Conservation (phyloP, 2,113 vertebrate genomes). For the Panthera leo region DNA sequence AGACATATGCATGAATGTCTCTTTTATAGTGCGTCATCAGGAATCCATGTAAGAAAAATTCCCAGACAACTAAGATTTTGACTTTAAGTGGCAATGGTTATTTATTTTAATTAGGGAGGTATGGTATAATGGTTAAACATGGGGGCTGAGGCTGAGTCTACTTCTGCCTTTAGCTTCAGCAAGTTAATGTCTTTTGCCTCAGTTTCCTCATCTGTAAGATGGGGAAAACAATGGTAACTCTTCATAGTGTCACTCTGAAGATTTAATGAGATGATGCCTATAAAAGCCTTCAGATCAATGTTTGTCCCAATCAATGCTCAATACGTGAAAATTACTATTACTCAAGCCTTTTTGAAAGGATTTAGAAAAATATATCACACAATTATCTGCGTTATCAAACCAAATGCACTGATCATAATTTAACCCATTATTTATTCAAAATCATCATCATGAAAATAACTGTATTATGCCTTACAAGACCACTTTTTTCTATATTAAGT, state of each 20-base stretch:
- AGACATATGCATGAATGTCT: slow-evolving; percentile 67
- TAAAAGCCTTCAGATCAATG: slow-evolving; percentile 6
- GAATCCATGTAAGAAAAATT: slow-evolving; percentile 63
- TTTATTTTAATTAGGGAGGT: slow-evolving; percentile 49
- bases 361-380: not conserved
- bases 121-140: not conserved
- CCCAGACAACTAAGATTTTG: slow-evolving; percentile 45
- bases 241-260: not conserved
- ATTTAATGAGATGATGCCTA: not conserved
- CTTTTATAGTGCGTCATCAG: slow-evolving; percentile 48
- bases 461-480: not conserved
- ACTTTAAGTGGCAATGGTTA: slow-evolving; percentile 60
- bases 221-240: not conserved
- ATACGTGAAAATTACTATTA: not conserved
- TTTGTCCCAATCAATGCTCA: slow-evolving; percentile 29
- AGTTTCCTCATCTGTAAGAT: slow-evolving; percentile 37
- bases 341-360: slow-evolving; percentile 34
- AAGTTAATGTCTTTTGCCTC: not conserved
- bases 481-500: slow-evolving; percentile 40
- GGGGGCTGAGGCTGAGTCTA: not conserved
- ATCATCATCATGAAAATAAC: slow-evolving; percentile 26
- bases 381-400: slow-evolving; percentile 31
- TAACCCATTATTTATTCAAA: slow-evolving; percentile 57
- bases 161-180: not conserved
- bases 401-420: not conserved